A percentile compares a stretch with the other conserved stretches of the same genome.
These are phyloP conservation scores for Chromoteleia sp. DNA, from an alignment of 2,888 invertebrate genomes.

Conservation along the genomic window DNA sequence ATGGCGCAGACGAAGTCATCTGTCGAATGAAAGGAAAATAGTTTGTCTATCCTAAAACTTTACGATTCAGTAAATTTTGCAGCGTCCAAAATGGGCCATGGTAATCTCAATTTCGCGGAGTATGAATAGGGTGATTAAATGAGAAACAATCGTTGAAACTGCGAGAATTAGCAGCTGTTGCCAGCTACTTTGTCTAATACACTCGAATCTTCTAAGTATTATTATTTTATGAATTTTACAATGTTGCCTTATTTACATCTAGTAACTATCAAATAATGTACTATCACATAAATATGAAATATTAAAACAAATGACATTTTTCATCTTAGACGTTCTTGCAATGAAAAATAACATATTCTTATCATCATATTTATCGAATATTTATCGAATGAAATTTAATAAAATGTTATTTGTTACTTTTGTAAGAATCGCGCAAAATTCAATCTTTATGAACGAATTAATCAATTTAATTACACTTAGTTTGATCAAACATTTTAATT, in stretches of 20 bases:
- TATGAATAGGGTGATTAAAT: conserved; percentile 54
- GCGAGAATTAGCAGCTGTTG: conserved; percentile 48
- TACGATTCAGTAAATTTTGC: conserved; percentile 30
- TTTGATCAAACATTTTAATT: conserved; percentile 51
- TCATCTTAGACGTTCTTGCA: no score
- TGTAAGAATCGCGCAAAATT: neutral
- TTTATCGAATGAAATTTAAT: no score
- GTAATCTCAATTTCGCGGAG: conserved; percentile 44
- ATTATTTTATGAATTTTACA: no score
- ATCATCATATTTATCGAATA: no score
- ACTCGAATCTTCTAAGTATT: conserved; percentile 17
- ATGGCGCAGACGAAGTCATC: conserved; percentile 39
- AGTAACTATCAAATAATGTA: no score
- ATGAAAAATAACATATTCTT: no score
- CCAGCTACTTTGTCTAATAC: conserved; percentile 32
- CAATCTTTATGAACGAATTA: conserved; percentile 19
- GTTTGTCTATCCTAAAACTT: conserved; percentile 41
- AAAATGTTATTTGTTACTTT: no score
- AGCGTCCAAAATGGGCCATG: conserved; percentile 19
- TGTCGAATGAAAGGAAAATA: conserved; percentile 44
- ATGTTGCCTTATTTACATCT: no score
- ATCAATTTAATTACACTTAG: conserved; percentile 47
- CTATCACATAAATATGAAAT: no score
- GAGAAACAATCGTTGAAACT: conserved; percentile 47
- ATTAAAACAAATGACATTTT: no score